Percentiles rank a stretch among this genome's conserved stretches.
Evolutionary conservation across 2,888 invertebrate species (phyloP).

Genomic region (Eilema caniola): DNA sequence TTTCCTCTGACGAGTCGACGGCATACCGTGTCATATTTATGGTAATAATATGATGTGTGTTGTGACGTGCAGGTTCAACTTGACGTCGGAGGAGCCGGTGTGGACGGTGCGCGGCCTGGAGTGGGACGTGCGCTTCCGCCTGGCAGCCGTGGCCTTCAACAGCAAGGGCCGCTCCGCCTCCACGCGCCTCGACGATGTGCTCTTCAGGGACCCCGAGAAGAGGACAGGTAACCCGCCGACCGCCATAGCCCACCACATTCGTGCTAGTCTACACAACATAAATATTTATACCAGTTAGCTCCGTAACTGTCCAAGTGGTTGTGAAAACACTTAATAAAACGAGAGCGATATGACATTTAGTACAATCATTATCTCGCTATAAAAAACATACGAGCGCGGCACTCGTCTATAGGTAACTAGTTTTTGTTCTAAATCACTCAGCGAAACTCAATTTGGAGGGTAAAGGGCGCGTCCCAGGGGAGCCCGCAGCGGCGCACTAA

Average conservation of each 20-base stretch:
- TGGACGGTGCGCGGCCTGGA: constrained; percentile 93
- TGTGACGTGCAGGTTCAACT: constrained; percentile 83
- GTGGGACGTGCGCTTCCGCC: constrained; percentile 92
- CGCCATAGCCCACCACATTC: too few species aligned
- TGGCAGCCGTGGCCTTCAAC: constrained; percentile 93
- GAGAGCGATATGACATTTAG: constrained; percentile 36
- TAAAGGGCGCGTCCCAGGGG: constrained; percentile 65
- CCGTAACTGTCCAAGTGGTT: not conserved
- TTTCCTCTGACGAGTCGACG: too few species aligned
- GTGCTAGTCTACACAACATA: not conserved
- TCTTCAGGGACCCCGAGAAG: constrained; percentile 93
- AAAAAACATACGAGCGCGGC: constrained; percentile 56
- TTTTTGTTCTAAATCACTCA: constrained; percentile 78
- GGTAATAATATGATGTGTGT: not conserved
- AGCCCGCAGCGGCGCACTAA: constrained; percentile 55
- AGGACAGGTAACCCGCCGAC: constrained; percentile 92
- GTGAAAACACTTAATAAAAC: not conserved
- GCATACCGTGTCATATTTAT: too few species aligned
- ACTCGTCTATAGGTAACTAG: constrained; percentile 66
- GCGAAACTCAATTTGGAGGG: constrained; percentile 76
- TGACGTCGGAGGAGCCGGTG: constrained; percentile 89
- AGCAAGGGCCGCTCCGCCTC: constrained; percentile 93
- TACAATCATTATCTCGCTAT: constrained; percentile 52
- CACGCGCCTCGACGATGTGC: constrained; percentile 91
- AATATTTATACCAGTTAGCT: not conserved